Base-by-base conservation (phyloP, 2,888 invertebrate genomes). In the Drepanosiphum platanoidis region DNA sequence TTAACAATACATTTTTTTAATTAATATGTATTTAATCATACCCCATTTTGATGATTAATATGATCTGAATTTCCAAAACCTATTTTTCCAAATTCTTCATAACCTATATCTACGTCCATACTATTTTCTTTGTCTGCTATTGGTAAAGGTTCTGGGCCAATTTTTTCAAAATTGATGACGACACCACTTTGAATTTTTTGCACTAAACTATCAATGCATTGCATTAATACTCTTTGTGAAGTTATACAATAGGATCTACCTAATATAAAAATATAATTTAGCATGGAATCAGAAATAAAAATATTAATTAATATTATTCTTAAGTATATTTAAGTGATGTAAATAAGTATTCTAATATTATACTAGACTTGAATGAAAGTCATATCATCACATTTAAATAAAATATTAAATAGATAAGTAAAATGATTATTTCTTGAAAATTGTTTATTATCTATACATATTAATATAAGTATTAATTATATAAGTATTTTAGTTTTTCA, bases 131-230 rank as follows among this genome's bases (percentile, higher is more conserved):
- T 88, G 86, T 83, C 86, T 74, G 82, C 86, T 61, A 93, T 90
- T 0, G 93, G 93, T 4, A 94, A 93, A 0, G 95, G 95, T 90
- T 97, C 97, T 0, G 96, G 95, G 0, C 97, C 97, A 87, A 97
- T 94, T 90, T 98, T 98, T 90, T 99, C 98, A 90, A 99, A 98
- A 90, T 97, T 96, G 87, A 99, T 95, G 34, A 99, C 98, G 68
- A 99, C 98, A 0, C 99, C 99, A 87, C 96, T 96, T 90, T 98
- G 98, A 61, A 98, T 97, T 91, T 98, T 98, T 90, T 97, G 97
- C 22, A 98, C 97, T 79, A 99, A 92, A 89, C 97, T 97, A 90
- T 99, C 99, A 88, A 99, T 95, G 89, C 98, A 97, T 89, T 97
- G 97, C 92, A 96, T 96, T 89, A 99, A 91, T 93, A 97, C 96